A percentile compares a stretch with the other conserved stretches of the same genome.
phyloP scores from a whole-genome alignment of 2,113 vertebrate genomes.

The Tachysurus vachellii region DNA sequence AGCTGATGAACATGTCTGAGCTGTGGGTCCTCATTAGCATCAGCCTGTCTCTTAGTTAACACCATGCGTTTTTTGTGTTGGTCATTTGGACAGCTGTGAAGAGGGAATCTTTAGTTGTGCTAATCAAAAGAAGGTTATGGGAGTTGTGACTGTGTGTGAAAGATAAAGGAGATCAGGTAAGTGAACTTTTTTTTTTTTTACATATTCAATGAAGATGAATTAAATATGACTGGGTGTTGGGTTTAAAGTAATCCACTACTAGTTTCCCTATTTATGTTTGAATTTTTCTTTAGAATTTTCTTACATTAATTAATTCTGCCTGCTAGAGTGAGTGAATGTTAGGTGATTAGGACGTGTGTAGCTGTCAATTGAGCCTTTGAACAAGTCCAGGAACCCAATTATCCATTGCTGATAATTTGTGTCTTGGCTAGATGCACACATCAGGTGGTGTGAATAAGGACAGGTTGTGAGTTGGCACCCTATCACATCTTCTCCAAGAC shows the following conservation, averaged over 20 bases:
- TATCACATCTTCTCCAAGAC: conserved; percentile 10
- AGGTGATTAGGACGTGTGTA: conserved; percentile 55
- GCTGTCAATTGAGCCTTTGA: conserved; percentile 49
- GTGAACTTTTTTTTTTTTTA: background rate
- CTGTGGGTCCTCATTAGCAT: conserved; percentile 32
- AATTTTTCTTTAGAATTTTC: background rate
- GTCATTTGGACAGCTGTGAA: conserved; percentile 31
- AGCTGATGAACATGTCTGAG: conserved; percentile 29
- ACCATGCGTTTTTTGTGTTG: conserved; percentile 12
- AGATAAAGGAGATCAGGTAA: background rate
- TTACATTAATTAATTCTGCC: conserved; percentile 46
- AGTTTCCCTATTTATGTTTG: background rate
- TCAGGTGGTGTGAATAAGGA: conserved; percentile 56
- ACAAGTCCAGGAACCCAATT: conserved; percentile 48
- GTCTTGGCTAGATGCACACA: conserved; percentile 33
- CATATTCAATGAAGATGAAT: background rate
- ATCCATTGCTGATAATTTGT: conserved; percentile 54
- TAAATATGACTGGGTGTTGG: background rate
- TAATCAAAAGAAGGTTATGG: background rate
- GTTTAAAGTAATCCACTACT: background rate
- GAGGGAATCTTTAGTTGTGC: background rate
- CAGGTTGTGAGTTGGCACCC: conserved; percentile 36
- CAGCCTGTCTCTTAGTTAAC: conserved; percentile 31
- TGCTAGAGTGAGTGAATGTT: conserved; percentile 40
- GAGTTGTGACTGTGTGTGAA: background rate